These are phyloP conservation scores for Hippocampus abdominalis DNA, from an alignment of 2,113 vertebrate species.

Conservation along the genomic window DNA sequence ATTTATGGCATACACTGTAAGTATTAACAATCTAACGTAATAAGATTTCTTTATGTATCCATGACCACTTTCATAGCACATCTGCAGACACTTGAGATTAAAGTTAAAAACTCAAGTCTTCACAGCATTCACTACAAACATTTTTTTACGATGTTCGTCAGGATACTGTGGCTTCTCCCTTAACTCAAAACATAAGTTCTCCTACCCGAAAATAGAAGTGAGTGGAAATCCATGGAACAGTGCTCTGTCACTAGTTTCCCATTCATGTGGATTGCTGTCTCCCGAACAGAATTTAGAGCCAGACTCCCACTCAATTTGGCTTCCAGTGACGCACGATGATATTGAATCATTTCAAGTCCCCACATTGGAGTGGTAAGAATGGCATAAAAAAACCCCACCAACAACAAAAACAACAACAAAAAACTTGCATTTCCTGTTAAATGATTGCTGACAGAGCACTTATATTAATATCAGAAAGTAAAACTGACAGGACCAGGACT, in stretches of 20 bases:
- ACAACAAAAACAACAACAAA: slow-evolving; percentile 10
- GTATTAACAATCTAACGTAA: neutral
- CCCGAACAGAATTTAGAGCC: slow-evolving; percentile 67
- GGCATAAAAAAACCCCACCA: slow-evolving; percentile 57
- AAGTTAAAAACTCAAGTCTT: neutral
- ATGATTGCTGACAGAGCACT: slow-evolving; percentile 38
- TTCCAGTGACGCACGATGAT: slow-evolving; percentile 65
- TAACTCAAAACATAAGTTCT: slow-evolving; percentile 66
- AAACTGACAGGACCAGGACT: slow-evolving; percentile 49
- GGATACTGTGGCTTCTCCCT: slow-evolving; percentile 64
- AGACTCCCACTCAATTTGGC: slow-evolving; percentile 64
- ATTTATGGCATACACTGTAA: neutral
- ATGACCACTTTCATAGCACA: neutral
- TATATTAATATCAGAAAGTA: slow-evolving; percentile 68
- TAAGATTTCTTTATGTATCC: neutral
- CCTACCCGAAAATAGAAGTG: slow-evolving; percentile 59
- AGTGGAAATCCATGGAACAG: slow-evolving; percentile 57
- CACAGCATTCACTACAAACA: slow-evolving; percentile 51
- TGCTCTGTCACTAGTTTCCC: slow-evolving; percentile 29
- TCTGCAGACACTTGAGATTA: slow-evolving; percentile 11
- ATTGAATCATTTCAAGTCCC: slow-evolving; percentile 64
- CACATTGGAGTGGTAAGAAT: slow-evolving; percentile 62
- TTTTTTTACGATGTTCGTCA: slow-evolving; percentile 66
- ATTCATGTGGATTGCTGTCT: slow-evolving; percentile 51
- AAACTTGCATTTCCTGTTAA: slow-evolving; percentile 55